These are phyloP conservation scores for Chelonia mydas DNA, from an alignment of 2,797 vertebrate species.

Conservation along the genomic window DNA sequence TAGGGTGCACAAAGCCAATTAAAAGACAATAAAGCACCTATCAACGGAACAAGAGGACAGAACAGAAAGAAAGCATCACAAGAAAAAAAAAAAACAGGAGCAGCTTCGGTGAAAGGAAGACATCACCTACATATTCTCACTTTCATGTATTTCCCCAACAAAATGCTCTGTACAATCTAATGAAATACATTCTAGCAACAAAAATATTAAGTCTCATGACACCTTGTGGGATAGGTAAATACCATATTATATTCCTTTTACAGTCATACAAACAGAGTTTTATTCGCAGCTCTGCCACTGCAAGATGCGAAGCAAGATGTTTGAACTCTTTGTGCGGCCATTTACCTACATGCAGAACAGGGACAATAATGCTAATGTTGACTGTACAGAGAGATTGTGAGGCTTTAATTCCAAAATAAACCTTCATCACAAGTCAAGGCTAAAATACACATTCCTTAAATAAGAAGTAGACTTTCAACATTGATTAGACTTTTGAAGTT, in stretches of 20 bases:
- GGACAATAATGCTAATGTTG: constrained; percentile 10
- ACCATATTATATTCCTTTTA: neutral
- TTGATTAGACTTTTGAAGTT: neutral
- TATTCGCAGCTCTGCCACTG: neutral
- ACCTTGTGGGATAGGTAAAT: neutral
- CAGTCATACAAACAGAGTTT: neutral
- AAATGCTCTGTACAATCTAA: neutral
- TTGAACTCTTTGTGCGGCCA: neutral
- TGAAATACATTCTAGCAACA: neutral
- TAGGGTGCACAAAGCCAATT: neutral
- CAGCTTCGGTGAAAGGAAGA: neutral
- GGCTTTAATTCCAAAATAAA: constrained; percentile 1
- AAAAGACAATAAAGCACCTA: neutral
- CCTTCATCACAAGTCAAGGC: constrained; percentile 9
- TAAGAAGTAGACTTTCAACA: constrained; percentile 3
- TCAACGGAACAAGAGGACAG: neutral
- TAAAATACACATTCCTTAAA: constrained; percentile 25
- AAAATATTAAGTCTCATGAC: neutral
- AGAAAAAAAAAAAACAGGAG: neutral
- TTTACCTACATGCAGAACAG: neutral
- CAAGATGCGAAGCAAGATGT: neutral
- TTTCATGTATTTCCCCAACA: neutral
- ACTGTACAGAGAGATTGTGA: neutral
- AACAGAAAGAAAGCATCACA: neutral
- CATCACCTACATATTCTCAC: neutral